phyloP scores from a whole-genome alignment of 2,888 invertebrate species.

The Teleiodes luculella region DNA sequence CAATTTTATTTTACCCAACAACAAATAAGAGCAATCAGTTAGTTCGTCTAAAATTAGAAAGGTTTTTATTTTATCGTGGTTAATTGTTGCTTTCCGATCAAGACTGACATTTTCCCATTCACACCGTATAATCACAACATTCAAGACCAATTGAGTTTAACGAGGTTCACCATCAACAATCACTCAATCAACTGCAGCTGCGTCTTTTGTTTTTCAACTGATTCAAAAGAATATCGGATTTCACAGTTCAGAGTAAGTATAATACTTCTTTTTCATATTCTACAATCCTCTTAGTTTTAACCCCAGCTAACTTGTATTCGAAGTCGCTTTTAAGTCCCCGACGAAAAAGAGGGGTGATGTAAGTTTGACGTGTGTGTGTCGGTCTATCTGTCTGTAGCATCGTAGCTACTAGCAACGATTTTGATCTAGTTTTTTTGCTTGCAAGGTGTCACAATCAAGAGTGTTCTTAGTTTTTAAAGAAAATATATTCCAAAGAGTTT shows the following conservation, averaged over 20 bases:
- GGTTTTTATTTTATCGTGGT: not conserved
- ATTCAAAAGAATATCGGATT: not conserved
- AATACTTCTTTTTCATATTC: too few species aligned
- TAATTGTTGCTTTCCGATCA: slow-evolving; percentile 2
- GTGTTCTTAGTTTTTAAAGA: too few species aligned
- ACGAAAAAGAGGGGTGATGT: too few species aligned
- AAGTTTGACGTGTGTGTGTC: too few species aligned
- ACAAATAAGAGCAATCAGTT: not conserved
- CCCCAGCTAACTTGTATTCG: too few species aligned
- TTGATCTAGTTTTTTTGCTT: too few species aligned
- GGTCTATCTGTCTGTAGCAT: too few species aligned
- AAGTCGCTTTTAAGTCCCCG: too few species aligned
- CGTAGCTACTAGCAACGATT: too few species aligned
- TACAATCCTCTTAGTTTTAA: too few species aligned
- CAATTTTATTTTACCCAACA: not conserved
- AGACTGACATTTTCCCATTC: slow-evolving; percentile 17
- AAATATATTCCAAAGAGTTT: too few species aligned
- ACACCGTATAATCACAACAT: slow-evolving; percentile 16
- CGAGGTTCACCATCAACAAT: slow-evolving; percentile 12
- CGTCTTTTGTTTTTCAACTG: slow-evolving; percentile 12
- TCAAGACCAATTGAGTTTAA: slow-evolving; percentile 20
- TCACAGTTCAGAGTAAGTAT: not conserved
- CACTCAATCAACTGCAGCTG: slow-evolving; percentile 18
- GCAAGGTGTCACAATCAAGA: too few species aligned
- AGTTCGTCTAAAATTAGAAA: not conserved